phyloP scores from a whole-genome alignment of 2,888 invertebrate genomes.

The Dryobotodes eremita region DNA sequence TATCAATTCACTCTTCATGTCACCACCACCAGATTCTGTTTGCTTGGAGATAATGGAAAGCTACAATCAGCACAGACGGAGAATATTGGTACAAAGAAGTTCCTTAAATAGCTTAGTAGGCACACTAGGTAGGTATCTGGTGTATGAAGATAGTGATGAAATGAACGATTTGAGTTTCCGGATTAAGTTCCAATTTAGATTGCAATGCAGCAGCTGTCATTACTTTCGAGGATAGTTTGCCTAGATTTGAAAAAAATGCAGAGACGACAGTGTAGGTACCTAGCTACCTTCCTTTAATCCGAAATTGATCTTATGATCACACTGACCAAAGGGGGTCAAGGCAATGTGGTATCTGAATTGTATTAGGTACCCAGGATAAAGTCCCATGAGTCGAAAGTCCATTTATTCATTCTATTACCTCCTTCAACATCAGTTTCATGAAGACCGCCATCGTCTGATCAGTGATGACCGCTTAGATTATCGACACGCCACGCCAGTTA shows the following conservation, averaged over 20 bases:
- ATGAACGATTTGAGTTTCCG: no score
- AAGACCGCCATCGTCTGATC: conserved; percentile 18
- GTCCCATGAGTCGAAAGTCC: not conserved
- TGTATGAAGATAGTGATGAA: no score
- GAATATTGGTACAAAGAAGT: not conserved
- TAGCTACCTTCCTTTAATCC: no score
- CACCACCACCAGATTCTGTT: not conserved
- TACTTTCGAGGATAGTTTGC: no score
- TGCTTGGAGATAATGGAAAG: not conserved
- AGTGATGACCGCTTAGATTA: conserved; percentile 66
- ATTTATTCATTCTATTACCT: conserved; percentile 21
- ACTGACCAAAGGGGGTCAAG: not conserved
- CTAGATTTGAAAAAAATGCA: no score
- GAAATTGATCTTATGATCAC: not conserved
- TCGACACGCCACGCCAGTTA: conserved; percentile 60
- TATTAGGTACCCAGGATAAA: not conserved
- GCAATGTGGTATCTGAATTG: not conserved
- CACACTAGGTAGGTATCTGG: no score
- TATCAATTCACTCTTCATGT: no score
- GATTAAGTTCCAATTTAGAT: no score
- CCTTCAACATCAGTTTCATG: conserved; percentile 19
- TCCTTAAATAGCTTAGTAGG: no score
- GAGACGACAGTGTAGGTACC: no score
- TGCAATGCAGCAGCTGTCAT: no score
- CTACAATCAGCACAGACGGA: not conserved